Evolutionary conservation across 1,140 invertebrate genomes (phyloP), one percentile per base, ranked within the genome.

Genomic region (Lordiphosa stackelbergi): DNA sequence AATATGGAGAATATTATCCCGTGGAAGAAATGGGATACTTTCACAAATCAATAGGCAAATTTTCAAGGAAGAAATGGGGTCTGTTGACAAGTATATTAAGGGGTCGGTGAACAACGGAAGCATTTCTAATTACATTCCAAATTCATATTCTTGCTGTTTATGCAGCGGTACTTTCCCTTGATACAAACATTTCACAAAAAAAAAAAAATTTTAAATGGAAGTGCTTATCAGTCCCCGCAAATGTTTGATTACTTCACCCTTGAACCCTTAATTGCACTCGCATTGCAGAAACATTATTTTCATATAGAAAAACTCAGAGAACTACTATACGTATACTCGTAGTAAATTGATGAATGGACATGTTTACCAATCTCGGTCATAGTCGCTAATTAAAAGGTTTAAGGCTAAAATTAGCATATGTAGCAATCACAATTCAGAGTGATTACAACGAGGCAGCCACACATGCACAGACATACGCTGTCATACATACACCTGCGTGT

Each of bases 381-480:
- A 77, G 77, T 83, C 65, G 65, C 77, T 83, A 83, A 83, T 83
- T 83, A 83, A 83, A 83, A 83, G 72, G 77, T 77, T 83, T 83
- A 83, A 73, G 77, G 77, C 65, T 73, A 69, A 83, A 83, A 83
- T 83, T 83, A 73, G 77, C 77, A 83, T 83, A 83, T 52, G 46
- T 52, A 51, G 51, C 59, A 68, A 63, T 53, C 46, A 53, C 58
- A 69, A 68, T 63, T 68, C 53, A 53, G 49, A 58, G 34, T 49
- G 57, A 70, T 49, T 52, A 59, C 64, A 56, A 49, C 36, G 58
- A 58, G 12, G 34, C 16, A 51, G 24, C 37, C 53, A 65, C 19
- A 40, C 43, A 35, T 7, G 7, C 9, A 31, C 47, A 43, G 22
- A 19, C 31, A 52, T 40, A 34, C 19, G 16, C 40, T 45, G 9